A percentile compares a stretch with the other conserved stretches of the same genome.
Conservation (phyloP, 1,140 invertebrate genomes). For the Phymastichus coffea region DNA sequence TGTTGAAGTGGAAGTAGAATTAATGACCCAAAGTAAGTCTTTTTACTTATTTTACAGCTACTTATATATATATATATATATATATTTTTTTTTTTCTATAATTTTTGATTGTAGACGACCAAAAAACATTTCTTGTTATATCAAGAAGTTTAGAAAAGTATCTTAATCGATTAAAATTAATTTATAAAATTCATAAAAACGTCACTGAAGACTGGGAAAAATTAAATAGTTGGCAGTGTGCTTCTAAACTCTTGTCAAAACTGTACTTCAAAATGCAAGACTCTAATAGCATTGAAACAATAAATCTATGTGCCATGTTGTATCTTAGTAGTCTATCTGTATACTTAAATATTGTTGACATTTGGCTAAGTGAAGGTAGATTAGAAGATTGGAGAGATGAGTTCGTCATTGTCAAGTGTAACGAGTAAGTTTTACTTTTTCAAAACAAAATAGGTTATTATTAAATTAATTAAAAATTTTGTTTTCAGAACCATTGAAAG, state of each 20-base stretch:
- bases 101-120: conserved; percentile 35
- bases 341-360: conserved; percentile 59
- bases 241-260: conserved; percentile 50
- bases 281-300: conserved; percentile 47
- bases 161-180: conserved; percentile 48
- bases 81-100: conserved; percentile 2
- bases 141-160: conserved; percentile 43
- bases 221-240: conserved; percentile 45
- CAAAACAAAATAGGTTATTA: conserved; percentile 13
- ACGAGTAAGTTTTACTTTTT: conserved; percentile 19
- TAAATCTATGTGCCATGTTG: conserved; percentile 54
- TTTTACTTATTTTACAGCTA: conserved; percentile 9
- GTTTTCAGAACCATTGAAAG: conserved; percentile 30
- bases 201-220: conserved; percentile 45
- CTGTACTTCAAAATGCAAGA: conserved; percentile 54
- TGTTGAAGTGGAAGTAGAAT: conserved; percentile 41
- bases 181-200: conserved; percentile 53
- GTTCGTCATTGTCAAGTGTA: conserved; percentile 57
- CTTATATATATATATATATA: neutral
- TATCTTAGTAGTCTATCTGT: conserved; percentile 56
- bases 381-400: conserved; percentile 58
- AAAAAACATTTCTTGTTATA: conserved; percentile 52
- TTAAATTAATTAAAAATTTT: conserved; percentile 1
- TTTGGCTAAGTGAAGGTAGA: conserved; percentile 58
- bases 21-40: conserved; percentile 48